Base-by-base conservation (phyloP, 2,797 vertebrate species). In the Pseudochirops cupreus region DNA sequence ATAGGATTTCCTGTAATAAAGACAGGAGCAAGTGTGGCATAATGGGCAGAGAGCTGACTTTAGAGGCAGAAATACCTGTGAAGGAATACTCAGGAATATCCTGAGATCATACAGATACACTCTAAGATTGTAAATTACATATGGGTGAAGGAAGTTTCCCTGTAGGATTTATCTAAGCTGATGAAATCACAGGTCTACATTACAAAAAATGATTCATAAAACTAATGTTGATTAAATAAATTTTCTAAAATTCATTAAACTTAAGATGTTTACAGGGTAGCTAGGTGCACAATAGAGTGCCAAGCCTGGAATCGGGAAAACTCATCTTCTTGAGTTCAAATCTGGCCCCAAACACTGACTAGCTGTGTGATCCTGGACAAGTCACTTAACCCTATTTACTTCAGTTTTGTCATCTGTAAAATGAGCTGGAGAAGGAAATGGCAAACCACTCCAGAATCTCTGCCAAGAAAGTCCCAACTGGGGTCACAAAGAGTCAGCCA, bases 331-430 rank as follows among this genome's bases (percentile, higher is more conserved):
- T 59, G 58, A 59, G 12, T 93, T 82, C 91, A 59, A 46, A 24
- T 58, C 12, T 16, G 4, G 14, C 11, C 55, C 93, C 52, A n/a
- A 90, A n/a, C 55, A 55, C 53, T 91, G 56, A 29, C 29, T 14
- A 94, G 50, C 54, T 93, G 18, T 55, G 93, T 57, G 29, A 59
- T 74, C 39, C 58, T 52, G 52, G 55, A 33, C 18, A 94, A 91
- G 90, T 13, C 62, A 28, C 56, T 54, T 21, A 95, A 91, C 14
- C 55, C 10, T 62, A 12, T 29, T n/a, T 91, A 39, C 56, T 29
- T 87, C 58, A 13, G 24, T 55, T 90, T 91, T 91, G 53, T 94
- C 18, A 89, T 90, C 31, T 58, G 33, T 67, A 50, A 92, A 91
- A 53, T 55, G 46, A 59, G 7, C 28, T 59, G 58, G 58, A 59